Conservation (phyloP, 35 echinoderm and acorn worm species). For the Holothuria glaberrima region DNA sequence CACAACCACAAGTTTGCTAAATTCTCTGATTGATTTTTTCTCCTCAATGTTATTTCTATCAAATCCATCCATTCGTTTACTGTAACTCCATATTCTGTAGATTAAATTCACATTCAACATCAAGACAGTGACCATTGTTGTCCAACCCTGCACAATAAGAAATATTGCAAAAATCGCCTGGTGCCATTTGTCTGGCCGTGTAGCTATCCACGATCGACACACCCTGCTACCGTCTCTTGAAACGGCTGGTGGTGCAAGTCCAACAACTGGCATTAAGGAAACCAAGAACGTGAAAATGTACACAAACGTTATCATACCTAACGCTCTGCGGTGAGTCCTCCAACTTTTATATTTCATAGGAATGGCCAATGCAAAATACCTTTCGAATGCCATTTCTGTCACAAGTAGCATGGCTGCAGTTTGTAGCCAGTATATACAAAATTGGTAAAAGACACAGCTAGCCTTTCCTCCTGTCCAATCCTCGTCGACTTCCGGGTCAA, state of each 20-base stretch:
- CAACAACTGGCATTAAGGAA: slow-evolving; percentile 75
- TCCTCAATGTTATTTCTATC: slow-evolving; percentile 63
- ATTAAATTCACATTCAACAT: slow-evolving; percentile 81
- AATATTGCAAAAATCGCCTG: slow-evolving; percentile 74
- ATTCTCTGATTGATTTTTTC: slow-evolving; percentile 74
- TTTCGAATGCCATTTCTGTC: slow-evolving; percentile 87
- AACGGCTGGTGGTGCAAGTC: slow-evolving; percentile 81
- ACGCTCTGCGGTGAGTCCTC: slow-evolving; percentile 64
- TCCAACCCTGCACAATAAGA: slow-evolving; percentile 76
- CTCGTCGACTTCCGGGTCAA: slow-evolving; percentile 57
- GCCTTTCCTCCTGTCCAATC: slow-evolving; percentile 78
- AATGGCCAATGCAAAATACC: slow-evolving; percentile 73
- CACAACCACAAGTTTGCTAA: slow-evolving; percentile 84
- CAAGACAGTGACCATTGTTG: slow-evolving; percentile 77
- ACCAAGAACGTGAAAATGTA: slow-evolving; percentile 78
- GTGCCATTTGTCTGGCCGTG: slow-evolving; percentile 72
- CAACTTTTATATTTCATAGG: slow-evolving; percentile 87
- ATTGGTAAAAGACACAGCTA: slow-evolving; percentile 89
- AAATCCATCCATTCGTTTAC: slow-evolving; percentile 61
- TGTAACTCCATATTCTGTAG: slow-evolving; percentile 67
- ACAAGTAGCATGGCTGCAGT: slow-evolving; percentile 84
- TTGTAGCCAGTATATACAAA: slow-evolving; percentile 89
- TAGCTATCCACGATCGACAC: slow-evolving; percentile 84
- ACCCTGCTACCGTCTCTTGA: slow-evolving; percentile 46
- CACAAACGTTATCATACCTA: slow-evolving; percentile 63